Conservation (phyloP, 2,888 invertebrate species). For the Hymenopus coronatus region DNA sequence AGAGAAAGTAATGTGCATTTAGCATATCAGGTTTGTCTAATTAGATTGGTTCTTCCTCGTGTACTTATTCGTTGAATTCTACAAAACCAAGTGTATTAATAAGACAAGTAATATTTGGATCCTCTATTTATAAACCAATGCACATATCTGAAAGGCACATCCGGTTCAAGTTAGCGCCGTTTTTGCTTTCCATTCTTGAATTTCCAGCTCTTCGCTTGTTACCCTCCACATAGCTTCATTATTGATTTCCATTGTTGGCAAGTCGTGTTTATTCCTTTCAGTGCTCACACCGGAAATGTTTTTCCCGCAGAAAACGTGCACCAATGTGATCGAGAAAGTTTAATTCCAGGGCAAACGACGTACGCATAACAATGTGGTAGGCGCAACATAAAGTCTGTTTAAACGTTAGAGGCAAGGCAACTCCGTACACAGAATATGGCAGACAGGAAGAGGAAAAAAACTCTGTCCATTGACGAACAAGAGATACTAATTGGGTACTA, state of each 20-base stretch:
- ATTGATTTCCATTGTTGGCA: not conserved
- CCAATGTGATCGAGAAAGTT: not conserved
- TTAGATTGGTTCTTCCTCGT: too few species aligned
- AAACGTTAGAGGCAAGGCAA: not conserved
- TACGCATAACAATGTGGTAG: not conserved
- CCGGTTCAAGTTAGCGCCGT: not conserved
- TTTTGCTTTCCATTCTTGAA: not conserved
- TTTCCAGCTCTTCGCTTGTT: too few species aligned
- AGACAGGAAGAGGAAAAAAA: not conserved
- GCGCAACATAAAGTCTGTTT: not conserved
- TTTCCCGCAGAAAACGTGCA: not conserved
- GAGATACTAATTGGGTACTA: not conserved
- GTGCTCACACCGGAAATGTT: not conserved
- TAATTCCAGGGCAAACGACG: not conserved
- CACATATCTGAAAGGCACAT: not conserved
- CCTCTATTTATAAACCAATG: too few species aligned
- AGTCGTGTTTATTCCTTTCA: not conserved
- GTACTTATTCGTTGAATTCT: too few species aligned
- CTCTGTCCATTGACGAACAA: not conserved
- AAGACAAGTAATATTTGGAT: too few species aligned
- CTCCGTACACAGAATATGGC: not conserved
- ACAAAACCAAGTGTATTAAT: too few species aligned
- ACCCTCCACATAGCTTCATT: not conserved
- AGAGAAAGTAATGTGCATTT: too few species aligned
- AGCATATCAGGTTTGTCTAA: too few species aligned